A percentile compares a stretch with the other conserved stretches of the same genome.
phyloP scores from a whole-genome alignment of 37 sponge, comb jelly and placozoan species.

The Mnemiopsis leidyi region DNA sequence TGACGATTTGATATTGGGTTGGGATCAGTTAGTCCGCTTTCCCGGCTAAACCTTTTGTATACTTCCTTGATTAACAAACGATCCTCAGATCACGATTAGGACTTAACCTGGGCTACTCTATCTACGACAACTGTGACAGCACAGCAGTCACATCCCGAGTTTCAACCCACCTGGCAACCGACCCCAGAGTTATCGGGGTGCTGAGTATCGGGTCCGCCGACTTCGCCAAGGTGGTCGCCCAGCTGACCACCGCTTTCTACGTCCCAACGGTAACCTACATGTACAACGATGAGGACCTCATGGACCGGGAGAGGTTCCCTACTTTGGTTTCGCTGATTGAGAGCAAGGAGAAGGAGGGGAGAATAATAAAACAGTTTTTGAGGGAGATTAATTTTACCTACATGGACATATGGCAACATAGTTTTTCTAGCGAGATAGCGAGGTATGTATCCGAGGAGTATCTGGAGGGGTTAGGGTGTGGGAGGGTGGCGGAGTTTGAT shows the following conservation, averaged over 20 bases:
- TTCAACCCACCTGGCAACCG: not conserved
- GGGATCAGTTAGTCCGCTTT: too few relatives aligned
- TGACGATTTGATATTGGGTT: too few relatives aligned
- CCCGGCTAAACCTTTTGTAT: too few relatives aligned
- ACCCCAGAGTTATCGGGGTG: not conserved
- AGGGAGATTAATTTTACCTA: not conserved
- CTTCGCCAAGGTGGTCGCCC: not conserved
- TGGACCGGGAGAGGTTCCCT: not conserved
- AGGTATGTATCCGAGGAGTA: not conserved
- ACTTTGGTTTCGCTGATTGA: not conserved
- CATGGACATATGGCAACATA: constrained; percentile 59
- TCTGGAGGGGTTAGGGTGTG: not conserved
- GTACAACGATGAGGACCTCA: constrained; percentile 11
- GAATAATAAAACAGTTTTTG: not conserved
- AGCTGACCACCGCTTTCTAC: constrained; percentile 1
- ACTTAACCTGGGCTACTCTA: constrained; percentile 49
- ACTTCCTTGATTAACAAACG: too few relatives aligned
- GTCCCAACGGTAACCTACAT: constrained; percentile 7
- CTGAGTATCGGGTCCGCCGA: not conserved
- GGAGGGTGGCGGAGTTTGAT: not conserved
- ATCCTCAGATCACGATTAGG: too few relatives aligned
- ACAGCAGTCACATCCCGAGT: not conserved
- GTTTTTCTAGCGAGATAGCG: not conserved
- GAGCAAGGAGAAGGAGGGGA: not conserved
- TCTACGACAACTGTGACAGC: constrained; percentile 6